Percentiles rank a stretch among this genome's conserved stretches.
phyloP scores from a whole-genome alignment of 2,888 invertebrate genomes.

The Helleia helle region DNA sequence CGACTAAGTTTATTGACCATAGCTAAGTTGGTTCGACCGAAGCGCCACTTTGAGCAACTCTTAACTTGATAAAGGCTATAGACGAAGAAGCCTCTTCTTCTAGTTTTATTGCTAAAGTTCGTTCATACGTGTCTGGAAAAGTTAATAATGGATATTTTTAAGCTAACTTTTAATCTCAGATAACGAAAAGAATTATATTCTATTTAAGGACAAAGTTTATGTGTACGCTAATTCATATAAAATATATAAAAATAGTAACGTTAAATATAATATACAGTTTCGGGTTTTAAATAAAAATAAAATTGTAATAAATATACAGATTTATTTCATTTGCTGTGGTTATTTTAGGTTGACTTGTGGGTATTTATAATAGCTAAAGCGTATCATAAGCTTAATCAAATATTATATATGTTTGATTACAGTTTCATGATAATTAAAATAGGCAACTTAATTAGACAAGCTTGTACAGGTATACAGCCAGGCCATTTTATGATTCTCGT shows the following conservation, averaged over 20 bases:
- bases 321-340: too few relatives aligned
- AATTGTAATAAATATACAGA: too few relatives aligned
- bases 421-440: not conserved
- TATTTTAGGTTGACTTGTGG: too few relatives aligned
- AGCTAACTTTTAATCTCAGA: slow-evolving; percentile 21
- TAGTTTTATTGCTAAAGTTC: slow-evolving; percentile 64
- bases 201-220: too few relatives aligned
- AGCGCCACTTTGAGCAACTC: slow-evolving; percentile 56
- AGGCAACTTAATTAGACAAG: not conserved
- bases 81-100: slow-evolving; percentile 50
- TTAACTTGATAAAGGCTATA: slow-evolving; percentile 57
- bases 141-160: slow-evolving; percentile 35
- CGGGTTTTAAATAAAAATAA: too few relatives aligned
- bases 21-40: slow-evolving; percentile 42
- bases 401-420: too few relatives aligned
- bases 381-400: too few relatives aligned
- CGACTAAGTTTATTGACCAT: slow-evolving; percentile 60
- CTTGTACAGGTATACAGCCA: not conserved
- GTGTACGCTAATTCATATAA: too few relatives aligned
- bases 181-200: slow-evolving; percentile 9
- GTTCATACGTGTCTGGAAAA: slow-evolving; percentile 56
- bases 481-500: not conserved
- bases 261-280: too few relatives aligned
- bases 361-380: too few relatives aligned
- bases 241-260: too few relatives aligned